A percentile compares a stretch with the other conserved stretches of the same genome.
Evolutionary conservation across 2,113 vertebrate species (phyloP).

Genomic region (Sminthopsis crassicaudata): DNA sequence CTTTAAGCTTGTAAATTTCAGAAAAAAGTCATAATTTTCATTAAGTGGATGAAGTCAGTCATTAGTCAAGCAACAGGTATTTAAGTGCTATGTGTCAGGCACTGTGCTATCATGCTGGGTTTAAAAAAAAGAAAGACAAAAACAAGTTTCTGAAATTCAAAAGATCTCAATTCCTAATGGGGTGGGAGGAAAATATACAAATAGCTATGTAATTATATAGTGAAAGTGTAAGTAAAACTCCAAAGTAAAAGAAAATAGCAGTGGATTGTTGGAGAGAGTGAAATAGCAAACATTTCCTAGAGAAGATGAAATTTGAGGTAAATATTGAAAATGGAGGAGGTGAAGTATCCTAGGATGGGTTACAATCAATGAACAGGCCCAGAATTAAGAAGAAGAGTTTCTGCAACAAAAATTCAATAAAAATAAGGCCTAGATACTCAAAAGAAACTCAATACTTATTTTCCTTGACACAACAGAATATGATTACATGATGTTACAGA

Average conservation of each 20-base stretch:
- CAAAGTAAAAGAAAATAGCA: not conserved
- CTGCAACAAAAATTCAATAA: not conserved
- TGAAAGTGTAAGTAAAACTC: not conserved
- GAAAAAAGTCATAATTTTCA: not conserved
- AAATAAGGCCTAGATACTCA: not conserved
- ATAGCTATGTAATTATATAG: not conserved
- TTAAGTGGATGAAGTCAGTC: not conserved
- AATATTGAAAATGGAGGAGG: not conserved
- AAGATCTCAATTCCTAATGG: not conserved
- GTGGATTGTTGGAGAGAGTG: not conserved
- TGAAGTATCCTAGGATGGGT: not conserved
- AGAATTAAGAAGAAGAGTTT: not conserved
- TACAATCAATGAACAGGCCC: not conserved
- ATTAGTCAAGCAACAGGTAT: not conserved
- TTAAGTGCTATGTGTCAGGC: not conserved
- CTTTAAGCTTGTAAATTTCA: not conserved
- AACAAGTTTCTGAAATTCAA: not conserved
- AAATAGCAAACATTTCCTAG: not conserved
- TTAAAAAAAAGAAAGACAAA: not conserved
- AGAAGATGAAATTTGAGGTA: not conserved
- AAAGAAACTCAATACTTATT: conserved; percentile 19
- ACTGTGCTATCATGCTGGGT: not conserved
- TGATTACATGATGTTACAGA: not conserved
- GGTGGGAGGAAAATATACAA: not conserved
- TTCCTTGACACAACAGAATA: conserved; percentile 21